Evolutionary conservation across 2,113 vertebrate genomes (phyloP).

Genomic region (Lipophrys pholis): DNA sequence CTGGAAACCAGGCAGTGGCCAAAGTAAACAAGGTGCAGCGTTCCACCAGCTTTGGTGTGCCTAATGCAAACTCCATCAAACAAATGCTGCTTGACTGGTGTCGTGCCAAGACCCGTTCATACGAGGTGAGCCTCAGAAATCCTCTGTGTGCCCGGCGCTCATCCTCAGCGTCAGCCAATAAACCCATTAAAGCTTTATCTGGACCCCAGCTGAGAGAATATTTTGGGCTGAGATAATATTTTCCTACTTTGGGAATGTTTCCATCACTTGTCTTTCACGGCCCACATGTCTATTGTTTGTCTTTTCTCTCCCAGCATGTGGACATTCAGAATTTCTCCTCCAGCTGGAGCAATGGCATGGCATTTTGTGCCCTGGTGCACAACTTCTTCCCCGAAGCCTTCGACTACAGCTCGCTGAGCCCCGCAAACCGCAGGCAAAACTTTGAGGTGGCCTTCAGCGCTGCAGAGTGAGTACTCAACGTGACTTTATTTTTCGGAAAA

Average conservation of each 20-base stretch:
- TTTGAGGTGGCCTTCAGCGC: conserved; percentile 96
- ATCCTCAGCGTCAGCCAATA: conserved; percentile 22
- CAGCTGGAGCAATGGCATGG: conserved; percentile 98
- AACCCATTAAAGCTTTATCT: not conserved
- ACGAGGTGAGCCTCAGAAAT: conserved; percentile 86
- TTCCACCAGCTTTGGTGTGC: conserved; percentile 94
- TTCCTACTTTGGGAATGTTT: conserved; percentile 22
- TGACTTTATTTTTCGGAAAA: not conserved
- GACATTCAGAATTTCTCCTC: conserved; percentile 99
- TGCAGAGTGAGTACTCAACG: conserved; percentile 90
- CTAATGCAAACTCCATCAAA: conserved; percentile 97
- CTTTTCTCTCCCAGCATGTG: conserved; percentile 85
- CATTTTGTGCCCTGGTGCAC: conserved; percentile 97
- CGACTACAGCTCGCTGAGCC: conserved; percentile 91
- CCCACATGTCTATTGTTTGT: conserved; percentile 7
- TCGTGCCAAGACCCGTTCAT: conserved; percentile 94
- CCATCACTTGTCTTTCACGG: not conserved
- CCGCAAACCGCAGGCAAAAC: conserved; percentile 94
- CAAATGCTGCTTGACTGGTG: conserved; percentile 99
- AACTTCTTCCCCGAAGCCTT: conserved; percentile 98
- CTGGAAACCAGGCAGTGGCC: conserved; percentile 78
- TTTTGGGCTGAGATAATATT: conserved; percentile 11
- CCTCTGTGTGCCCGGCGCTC: not conserved
- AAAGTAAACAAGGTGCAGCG: conserved; percentile 88
- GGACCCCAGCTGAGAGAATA: conserved; percentile 5